Base-by-base conservation (phyloP, 2,888 invertebrate genomes). In the Andrena camellia region DNA sequence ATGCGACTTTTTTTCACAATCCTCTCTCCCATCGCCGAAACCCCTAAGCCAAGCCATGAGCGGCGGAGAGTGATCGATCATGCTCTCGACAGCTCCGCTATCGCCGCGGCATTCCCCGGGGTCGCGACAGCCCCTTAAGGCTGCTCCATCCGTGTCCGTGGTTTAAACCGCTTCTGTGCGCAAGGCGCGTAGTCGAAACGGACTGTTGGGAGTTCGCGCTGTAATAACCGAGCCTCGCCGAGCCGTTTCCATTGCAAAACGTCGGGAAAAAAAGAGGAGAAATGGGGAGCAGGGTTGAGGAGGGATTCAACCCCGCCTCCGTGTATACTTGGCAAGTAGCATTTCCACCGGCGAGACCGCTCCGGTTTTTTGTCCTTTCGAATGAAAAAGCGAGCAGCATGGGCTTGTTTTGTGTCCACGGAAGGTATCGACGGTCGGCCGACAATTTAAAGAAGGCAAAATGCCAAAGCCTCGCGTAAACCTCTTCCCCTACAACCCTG, bases 401-500 rank as follows among this genome's bases (percentile, higher is more conserved):
- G 74, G 76, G 77, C 80, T 84, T 77, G 86, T 86, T 86, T 86
- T 81, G 84, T 84, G 73, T 72, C 76, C 79, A 57, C 64, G 75
- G 72, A 81, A 69, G 81, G 74, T 84, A 87, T 87, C 86, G 84
- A 79, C 67, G 81, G 64, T 71, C 79, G 64, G 60, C 67, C 74
- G 73, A 81, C 88, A 79, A 88, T 88, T 88, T 85, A 59, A 83
- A 81, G 72, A 71, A 86, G 85, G 88, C 88, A 88, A 87, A 86
- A 86, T 85, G 83, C 88, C 88, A 85, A 83, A 83, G 79, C 74
- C 70, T 64, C 85, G 78, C 87, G 81, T 74, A 79, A 74, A 78
- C 42, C 74, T 57, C 57, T 57, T 23, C 57, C 57, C 23, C 57
- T 10, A 10, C 57, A 23, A 8, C 57, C 23, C 26, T 57, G 23